Evolutionary conservation across 1,140 invertebrate species (phyloP).

Genomic region (Odontomachus brunneus): DNA sequence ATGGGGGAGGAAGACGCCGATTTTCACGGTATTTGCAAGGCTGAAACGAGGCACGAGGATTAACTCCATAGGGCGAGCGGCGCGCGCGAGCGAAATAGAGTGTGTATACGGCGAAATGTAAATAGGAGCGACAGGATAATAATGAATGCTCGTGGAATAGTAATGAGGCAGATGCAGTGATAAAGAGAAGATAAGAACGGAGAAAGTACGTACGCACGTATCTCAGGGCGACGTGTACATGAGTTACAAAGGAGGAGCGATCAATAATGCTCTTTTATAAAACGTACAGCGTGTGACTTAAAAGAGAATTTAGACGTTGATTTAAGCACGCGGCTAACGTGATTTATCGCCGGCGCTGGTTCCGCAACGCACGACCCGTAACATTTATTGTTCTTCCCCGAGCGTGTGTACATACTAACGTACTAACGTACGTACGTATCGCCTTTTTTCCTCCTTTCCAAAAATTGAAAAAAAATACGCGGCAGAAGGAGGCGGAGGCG

Average conservation of each 20-base stretch:
- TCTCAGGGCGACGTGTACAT: constrained; percentile 14
- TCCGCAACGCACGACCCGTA: constrained; percentile 62
- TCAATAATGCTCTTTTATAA: constrained; percentile 69
- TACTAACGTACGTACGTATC: constrained; percentile 27
- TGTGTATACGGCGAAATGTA: constrained; percentile 52
- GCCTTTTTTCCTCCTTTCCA: constrained; percentile 45
- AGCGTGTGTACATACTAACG: too few relatives aligned
- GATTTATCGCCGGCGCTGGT: constrained; percentile 64
- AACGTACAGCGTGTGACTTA: constrained; percentile 67
- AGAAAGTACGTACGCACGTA: constrained; percentile 62
- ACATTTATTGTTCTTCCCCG: constrained; percentile 63
- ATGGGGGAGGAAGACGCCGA: neutral
- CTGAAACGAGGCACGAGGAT: neutral
- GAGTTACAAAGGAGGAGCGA: constrained; percentile 62
- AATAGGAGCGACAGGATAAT: constrained; percentile 58
- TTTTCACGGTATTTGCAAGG: too few relatives aligned
- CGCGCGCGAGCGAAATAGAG: constrained; percentile 27
- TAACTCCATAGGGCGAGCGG: constrained; percentile 1
- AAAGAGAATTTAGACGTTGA: constrained; percentile 71
- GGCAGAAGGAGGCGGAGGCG: neutral
- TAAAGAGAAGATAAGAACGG: constrained; percentile 61
- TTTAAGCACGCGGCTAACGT: constrained; percentile 66
- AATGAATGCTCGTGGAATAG: constrained; percentile 61
- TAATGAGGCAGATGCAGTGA: constrained; percentile 60
- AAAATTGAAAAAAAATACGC: constrained; percentile 61